Evolutionary conservation across 2,797 vertebrate species (phyloP).

Genomic region (Zenarchopterus dispar): DNA sequence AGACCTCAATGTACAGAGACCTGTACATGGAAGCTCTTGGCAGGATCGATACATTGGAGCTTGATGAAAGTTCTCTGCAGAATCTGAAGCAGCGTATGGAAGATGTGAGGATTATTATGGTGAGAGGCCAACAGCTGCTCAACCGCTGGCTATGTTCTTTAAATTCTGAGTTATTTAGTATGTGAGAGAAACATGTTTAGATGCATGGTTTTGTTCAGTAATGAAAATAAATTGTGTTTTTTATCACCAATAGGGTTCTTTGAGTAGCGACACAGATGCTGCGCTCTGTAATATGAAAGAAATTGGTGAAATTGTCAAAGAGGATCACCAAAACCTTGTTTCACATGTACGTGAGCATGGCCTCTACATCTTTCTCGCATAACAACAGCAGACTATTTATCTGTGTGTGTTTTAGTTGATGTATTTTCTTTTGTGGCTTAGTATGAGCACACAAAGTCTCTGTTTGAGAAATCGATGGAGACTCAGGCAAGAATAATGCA

Average conservation of each 20-base stretch:
- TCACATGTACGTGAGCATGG: conserved; percentile 68
- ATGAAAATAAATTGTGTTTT: conserved; percentile 13
- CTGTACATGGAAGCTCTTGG: conserved; percentile 76
- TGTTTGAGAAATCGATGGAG: conserved; percentile 74
- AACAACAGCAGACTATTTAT: neutral
- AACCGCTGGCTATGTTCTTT: too few relatives aligned
- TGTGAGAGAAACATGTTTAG: too few relatives aligned
- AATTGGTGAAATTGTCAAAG: conserved; percentile 51
- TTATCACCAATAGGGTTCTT: conserved; percentile 54
- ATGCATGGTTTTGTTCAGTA: too few relatives aligned
- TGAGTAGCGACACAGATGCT: conserved; percentile 65
- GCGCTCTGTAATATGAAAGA: conserved; percentile 70
- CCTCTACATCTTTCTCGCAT: neutral
- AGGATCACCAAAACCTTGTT: conserved; percentile 72
- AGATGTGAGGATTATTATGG: conserved; percentile 62
- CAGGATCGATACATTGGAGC: conserved; percentile 74
- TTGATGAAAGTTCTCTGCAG: conserved; percentile 62
- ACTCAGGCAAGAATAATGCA: conserved; percentile 67
- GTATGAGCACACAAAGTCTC: conserved; percentile 68
- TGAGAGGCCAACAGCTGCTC: conserved; percentile 44
- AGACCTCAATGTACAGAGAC: conserved; percentile 81
- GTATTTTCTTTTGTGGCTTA: conserved; percentile 41
- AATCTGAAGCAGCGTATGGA: conserved; percentile 72
- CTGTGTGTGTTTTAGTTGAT: neutral
- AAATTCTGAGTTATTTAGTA: too few relatives aligned